Percentiles rank a stretch among this genome's conserved stretches.
Evolutionary conservation across 2,888 invertebrate species (phyloP).

Genomic region (Orchestes rusci): DNA sequence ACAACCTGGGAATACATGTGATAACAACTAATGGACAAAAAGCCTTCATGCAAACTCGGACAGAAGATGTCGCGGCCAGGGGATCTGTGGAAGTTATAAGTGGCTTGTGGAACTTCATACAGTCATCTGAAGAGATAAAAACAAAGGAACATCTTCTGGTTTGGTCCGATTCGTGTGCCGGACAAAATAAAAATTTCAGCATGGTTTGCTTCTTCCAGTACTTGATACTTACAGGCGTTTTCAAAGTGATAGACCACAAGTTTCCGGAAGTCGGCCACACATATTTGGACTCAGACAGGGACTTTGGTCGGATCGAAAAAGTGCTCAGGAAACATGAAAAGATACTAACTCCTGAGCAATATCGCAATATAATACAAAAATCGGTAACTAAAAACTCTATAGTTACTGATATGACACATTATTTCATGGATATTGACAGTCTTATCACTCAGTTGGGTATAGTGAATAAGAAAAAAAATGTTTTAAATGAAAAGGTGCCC

Average conservation of each 20-base stretch:
- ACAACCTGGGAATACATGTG: not conserved
- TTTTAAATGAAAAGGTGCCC: no score
- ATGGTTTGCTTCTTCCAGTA: slow-evolving; percentile 27
- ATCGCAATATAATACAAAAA: no score
- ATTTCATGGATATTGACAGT: no score
- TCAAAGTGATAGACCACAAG: slow-evolving; percentile 32
- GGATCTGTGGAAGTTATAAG: not conserved
- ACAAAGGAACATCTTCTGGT: slow-evolving; percentile 7
- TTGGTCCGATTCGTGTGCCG: slow-evolving; percentile 31
- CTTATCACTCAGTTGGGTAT: no score
- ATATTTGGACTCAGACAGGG: slow-evolving; percentile 13
- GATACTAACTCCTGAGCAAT: no score
- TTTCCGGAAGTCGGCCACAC: slow-evolving; percentile 33
- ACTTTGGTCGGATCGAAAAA: slow-evolving; percentile 31
- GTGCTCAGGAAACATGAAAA: slow-evolving; percentile 29
- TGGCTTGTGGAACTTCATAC: not conserved
- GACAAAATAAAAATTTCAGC: slow-evolving; percentile 31
- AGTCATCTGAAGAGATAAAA: not conserved
- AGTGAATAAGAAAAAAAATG: no score
- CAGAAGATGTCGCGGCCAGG: not conserved
- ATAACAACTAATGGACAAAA: not conserved
- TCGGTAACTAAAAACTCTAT: no score
- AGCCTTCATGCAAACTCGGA: not conserved
- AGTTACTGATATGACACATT: no score
- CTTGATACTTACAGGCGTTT: slow-evolving; percentile 28